A percentile compares a stretch with the other conserved stretches of the same genome.
These are phyloP conservation scores for Drymodes brunneopygia DNA, from an alignment of 2,113 vertebrate genomes.

Conservation along the genomic window DNA sequence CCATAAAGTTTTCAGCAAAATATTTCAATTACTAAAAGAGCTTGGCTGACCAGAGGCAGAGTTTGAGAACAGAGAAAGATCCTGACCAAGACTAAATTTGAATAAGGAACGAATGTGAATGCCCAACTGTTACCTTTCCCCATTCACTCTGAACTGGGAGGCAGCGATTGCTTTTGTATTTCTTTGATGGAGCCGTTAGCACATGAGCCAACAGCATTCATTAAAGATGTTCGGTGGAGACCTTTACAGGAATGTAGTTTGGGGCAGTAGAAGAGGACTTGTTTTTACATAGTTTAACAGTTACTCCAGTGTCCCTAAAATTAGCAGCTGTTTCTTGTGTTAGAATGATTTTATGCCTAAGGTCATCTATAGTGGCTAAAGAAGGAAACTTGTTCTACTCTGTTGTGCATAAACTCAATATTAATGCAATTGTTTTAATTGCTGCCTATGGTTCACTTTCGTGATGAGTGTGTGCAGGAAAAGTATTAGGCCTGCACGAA, in stretches of 20 bases:
- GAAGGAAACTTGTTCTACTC: background rate
- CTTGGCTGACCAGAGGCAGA: background rate
- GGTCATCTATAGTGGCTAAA: background rate
- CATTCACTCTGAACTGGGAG: background rate
- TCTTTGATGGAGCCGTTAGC: background rate
- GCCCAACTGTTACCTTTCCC: background rate
- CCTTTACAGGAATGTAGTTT: background rate
- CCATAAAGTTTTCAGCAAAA: background rate
- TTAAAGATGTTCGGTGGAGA: fast-evolving
- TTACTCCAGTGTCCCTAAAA: background rate
- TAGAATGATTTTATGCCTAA: background rate
- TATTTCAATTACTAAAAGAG: background rate
- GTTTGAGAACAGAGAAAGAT: background rate
- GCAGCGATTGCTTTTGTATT: background rate
- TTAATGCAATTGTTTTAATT: background rate
- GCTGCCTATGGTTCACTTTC: background rate
- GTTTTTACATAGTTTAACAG: background rate
- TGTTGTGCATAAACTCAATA: background rate
- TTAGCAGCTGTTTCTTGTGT: background rate
- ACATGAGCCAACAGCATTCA: background rate
- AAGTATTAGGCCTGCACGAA: background rate
- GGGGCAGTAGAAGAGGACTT: background rate
- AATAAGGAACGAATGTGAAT: background rate
- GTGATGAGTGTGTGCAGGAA: background rate
- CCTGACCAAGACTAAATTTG: background rate